Evolutionary conservation across 1,140 invertebrate species (phyloP).

Genomic region (roundworm (Caenorhabditis elegans)): DNA sequence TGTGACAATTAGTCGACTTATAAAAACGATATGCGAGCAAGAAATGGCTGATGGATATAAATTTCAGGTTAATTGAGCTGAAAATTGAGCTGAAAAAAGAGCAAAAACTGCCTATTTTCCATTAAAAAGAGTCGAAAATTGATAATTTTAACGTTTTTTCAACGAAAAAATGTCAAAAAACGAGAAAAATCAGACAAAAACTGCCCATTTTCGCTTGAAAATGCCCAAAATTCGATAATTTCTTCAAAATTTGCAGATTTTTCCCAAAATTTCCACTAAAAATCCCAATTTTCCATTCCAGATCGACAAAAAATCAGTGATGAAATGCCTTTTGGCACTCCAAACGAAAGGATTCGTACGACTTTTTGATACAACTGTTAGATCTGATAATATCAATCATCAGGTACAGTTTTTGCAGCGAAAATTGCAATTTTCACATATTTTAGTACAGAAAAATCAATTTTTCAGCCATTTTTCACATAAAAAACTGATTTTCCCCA

Average conservation of each 20-base stretch:
- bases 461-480: no score
- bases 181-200: no score
- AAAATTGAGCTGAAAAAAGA: no score
- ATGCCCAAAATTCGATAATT: no score
- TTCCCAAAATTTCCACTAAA: no score
- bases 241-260: no score
- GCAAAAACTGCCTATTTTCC: no score
- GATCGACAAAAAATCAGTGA: slow-evolving; percentile 63
- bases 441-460: no score
- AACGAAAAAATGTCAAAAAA: no score
- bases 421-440: no score
- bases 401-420: slow-evolving; percentile 6
- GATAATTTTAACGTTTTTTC: no score
- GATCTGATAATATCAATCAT: slow-evolving; percentile 44
- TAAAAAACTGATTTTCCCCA: no score
- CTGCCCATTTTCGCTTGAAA: background rate
- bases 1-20: slow-evolving; percentile 51
- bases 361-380: slow-evolving; percentile 44
- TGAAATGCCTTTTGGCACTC: slow-evolving; percentile 58
- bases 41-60: slow-evolving; percentile 54
- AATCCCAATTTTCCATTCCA: slow-evolving; percentile 48
- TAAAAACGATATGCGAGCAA: slow-evolving; percentile 40
- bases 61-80: slow-evolving; percentile 39
- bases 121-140: background rate
- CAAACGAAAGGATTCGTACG: slow-evolving; percentile 42